Evolutionary conservation across 2,113 vertebrate species (phyloP), one percentile per base, ranked within the genome.

Genomic region (Condylura cristata): DNA sequence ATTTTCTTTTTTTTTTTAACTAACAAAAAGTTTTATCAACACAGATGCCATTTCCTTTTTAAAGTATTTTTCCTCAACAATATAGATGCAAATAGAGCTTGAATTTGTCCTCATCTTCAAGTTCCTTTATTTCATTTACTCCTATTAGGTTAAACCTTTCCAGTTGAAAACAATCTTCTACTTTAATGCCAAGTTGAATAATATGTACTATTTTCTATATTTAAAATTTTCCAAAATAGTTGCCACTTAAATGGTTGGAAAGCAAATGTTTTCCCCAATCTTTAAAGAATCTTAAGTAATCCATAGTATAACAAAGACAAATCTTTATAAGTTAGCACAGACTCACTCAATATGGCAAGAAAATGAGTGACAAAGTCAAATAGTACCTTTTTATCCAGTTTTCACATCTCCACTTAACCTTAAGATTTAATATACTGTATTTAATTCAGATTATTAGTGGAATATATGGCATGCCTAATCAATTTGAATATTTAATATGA

Each of bases 161-260:
- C 34, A 17, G 61, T 1, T 72, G 17, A 46, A 79, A 11, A 46
- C 48, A 81, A 88, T 53, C 41, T 65, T 88, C 41, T n/a, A 48
- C 11, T 22, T 91, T 46, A 9, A 83, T 78, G 7, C 8, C 2
- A 82, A 86, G 37, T 76, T 87, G 37, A 61, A 32, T 72, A 46
- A 83, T 90, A 66, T 80, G 11, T 44, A 65, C 65, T 53, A 51
- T 86, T 78, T 74, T n/a, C n/a, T 58, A 78, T 61, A 61, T 24
- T 93, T 26, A 90, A 56, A 79, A 93, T 17, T 74, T 56, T 86
- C 81, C 32, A 82, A 63, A 39, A 65, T 80, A 48, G 72, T 51
- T 93, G 18, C 9, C 18, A 39, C 71, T 28, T 74, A 28, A 32
- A 72, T 34, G 5, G 41, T 85, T 92, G 8, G 11, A 46, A 68